Percentiles rank a stretch among this genome's conserved stretches.
Conservation (phyloP, 2,888 invertebrate genomes). For the Habrosyne pyritoides region DNA sequence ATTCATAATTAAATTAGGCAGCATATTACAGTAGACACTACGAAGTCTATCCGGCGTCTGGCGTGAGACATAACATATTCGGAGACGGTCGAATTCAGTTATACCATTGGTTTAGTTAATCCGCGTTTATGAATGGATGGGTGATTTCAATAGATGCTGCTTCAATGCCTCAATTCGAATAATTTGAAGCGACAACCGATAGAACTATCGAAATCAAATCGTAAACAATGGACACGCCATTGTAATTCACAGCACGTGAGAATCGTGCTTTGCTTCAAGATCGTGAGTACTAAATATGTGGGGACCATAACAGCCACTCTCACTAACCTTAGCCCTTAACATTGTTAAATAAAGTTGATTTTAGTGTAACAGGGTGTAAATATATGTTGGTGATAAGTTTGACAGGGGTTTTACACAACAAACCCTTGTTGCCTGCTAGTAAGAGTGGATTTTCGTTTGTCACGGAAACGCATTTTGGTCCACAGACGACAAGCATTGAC, state of each 20-base stretch:
- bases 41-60: no score
- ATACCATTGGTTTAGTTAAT: no score
- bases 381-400: background rate
- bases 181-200: conserved; percentile 10
- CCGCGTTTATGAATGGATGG: no score
- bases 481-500: conserved; percentile 18
- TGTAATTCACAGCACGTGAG: conserved; percentile 42
- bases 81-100: no score
- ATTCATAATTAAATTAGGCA: no score
- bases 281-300: conserved; percentile 44
- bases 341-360: conserved; percentile 8
- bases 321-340: background rate
- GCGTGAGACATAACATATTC: no score
- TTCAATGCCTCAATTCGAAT: background rate
- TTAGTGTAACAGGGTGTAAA: background rate
- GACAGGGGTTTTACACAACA: background rate
- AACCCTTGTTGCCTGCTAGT: background rate
- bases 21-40: no score
- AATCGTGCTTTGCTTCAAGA: conserved; percentile 40
- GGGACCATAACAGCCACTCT: conserved; percentile 23
- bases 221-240: conserved; percentile 40
- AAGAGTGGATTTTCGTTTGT: background rate
- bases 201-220: conserved; percentile 36
- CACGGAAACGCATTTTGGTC: background rate
- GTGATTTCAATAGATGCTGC: background rate